Percentiles rank a stretch among this genome's conserved stretches.
Evolutionary conservation across 1,140 invertebrate species (phyloP).

Genomic region (Calycopis cecrops): DNA sequence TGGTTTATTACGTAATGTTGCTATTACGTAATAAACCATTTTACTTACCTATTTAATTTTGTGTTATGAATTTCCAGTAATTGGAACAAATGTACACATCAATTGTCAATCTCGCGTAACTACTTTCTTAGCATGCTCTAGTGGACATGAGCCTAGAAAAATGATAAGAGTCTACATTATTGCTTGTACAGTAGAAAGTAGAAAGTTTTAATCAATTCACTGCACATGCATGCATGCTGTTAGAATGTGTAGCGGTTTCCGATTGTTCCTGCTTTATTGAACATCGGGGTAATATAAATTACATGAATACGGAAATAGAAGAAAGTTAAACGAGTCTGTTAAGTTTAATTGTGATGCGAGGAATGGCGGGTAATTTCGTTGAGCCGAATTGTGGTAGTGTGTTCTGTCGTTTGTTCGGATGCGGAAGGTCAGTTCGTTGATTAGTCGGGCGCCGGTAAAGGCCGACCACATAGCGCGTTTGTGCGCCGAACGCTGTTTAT

Average conservation of each 20-base stretch:
- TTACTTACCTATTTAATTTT: conserved; percentile 11
- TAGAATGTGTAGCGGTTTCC: conserved; percentile 27
- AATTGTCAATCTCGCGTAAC: conserved; percentile 37
- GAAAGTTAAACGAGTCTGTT: background rate
- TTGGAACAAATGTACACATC: conserved; percentile 17
- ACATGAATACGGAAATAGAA: conserved; percentile 15
- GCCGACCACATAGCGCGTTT: conserved; percentile 72
- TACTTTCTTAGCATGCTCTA: conserved; percentile 64
- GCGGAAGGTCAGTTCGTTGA: conserved; percentile 70
- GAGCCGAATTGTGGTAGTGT: conserved; percentile 33
- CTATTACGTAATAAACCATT: background rate
- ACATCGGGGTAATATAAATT: conserved; percentile 33
- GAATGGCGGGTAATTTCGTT: conserved; percentile 27
- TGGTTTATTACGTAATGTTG: background rate
- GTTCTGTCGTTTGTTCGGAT: conserved; percentile 51
- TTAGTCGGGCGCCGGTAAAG: conserved; percentile 70
- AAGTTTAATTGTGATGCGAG: conserved; percentile 4
- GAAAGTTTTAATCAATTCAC: conserved; percentile 66
- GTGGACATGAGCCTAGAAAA: conserved; percentile 59
- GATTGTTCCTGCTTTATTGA: conserved; percentile 37
- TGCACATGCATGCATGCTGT: conserved; percentile 61
- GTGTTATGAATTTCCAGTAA: conserved; percentile 15
- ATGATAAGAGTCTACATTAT: conserved; percentile 64
- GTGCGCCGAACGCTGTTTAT: conserved; percentile 73
- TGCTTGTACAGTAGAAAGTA: conserved; percentile 63